Evolutionary conservation across 1,140 invertebrate genomes (phyloP).

Genomic region (Drosophila ficusphila): DNA sequence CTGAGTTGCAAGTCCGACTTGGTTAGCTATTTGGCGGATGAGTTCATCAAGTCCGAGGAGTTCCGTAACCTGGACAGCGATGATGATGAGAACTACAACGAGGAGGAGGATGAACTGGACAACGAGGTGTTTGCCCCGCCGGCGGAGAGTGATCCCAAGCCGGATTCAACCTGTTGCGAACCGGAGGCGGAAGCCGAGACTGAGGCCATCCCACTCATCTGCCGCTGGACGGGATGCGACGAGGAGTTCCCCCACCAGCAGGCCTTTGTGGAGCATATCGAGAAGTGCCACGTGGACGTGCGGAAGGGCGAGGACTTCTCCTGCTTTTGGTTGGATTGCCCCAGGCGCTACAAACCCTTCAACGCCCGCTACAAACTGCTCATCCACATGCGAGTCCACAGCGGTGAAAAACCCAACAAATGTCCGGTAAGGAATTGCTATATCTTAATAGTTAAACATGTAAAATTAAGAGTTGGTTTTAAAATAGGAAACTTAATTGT

Average conservation of each 20-base stretch:
- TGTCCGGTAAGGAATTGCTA: slow-evolving; percentile 92
- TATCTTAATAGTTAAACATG: no score
- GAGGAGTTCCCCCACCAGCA: slow-evolving; percentile 91
- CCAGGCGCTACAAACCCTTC: slow-evolving; percentile 93
- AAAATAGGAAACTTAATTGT: no score
- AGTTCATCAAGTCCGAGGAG: slow-evolving; percentile 17
- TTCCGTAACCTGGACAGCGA: slow-evolving; percentile 17
- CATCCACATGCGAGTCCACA: slow-evolving; percentile 98
- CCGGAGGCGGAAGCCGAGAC: slow-evolving; percentile 33
- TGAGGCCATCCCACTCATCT: slow-evolving; percentile 84
- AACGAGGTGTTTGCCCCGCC: slow-evolving; percentile 52
- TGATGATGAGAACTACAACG: slow-evolving; percentile 43
- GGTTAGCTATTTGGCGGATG: slow-evolving; percentile 8
- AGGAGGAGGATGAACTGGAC: slow-evolving; percentile 48
- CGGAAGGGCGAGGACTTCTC: slow-evolving; percentile 94
- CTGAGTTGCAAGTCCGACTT: background rate
- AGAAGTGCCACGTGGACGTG: slow-evolving; percentile 94
- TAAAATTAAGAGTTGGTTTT: no score
- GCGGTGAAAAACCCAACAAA: slow-evolving; percentile 97
- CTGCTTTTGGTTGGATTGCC: slow-evolving; percentile 96
- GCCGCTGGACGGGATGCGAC: slow-evolving; percentile 94
- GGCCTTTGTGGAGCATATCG: slow-evolving; percentile 94
- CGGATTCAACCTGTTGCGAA: slow-evolving; percentile 12
- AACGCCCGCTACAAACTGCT: slow-evolving; percentile 98
- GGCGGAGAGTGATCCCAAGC: slow-evolving; percentile 9